A percentile compares a stretch with the other conserved stretches of the same genome.
Conservation (phyloP, 2,888 invertebrate genomes). For the Chesias legatella region DNA sequence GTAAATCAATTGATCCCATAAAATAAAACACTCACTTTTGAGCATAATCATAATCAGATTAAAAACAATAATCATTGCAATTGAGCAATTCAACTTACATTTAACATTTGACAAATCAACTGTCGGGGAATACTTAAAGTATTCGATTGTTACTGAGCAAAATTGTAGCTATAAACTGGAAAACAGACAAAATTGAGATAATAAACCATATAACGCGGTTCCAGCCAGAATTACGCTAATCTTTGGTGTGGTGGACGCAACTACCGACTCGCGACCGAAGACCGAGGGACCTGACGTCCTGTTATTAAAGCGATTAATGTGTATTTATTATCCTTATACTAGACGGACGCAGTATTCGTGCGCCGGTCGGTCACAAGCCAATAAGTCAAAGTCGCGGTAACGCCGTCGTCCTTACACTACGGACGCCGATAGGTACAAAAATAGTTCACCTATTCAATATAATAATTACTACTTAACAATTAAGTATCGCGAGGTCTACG, state of each 20-base stretch:
- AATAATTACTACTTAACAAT: conserved; percentile 79
- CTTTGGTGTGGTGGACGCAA: conserved; percentile 76
- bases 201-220: conserved; percentile 48
- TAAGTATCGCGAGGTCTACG: conserved; percentile 66
- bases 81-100: conserved; percentile 67
- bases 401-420: conserved; percentile 67
- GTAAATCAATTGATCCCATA: conserved; percentile 57
- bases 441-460: conserved; percentile 78
- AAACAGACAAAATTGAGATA: conserved; percentile 39
- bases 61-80: conserved; percentile 56
- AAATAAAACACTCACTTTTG: conserved; percentile 70
- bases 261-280: conserved; percentile 52
- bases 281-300: conserved; percentile 29
- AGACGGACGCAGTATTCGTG: conserved; percentile 40
- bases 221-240: conserved; percentile 68
- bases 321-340: conserved; percentile 21
- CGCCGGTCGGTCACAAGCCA: conserved; percentile 49
- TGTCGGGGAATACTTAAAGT: conserved; percentile 55
- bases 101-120: conserved; percentile 50
- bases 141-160: conserved; percentile 55
- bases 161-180: conserved; percentile 42
- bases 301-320: conserved; percentile 34
- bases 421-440: conserved; percentile 78
- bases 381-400: conserved; percentile 61
- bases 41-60: conserved; percentile 68